Evolutionary conservation across 2,888 invertebrate species (phyloP).

Genomic region (Micropterix aruncella): DNA sequence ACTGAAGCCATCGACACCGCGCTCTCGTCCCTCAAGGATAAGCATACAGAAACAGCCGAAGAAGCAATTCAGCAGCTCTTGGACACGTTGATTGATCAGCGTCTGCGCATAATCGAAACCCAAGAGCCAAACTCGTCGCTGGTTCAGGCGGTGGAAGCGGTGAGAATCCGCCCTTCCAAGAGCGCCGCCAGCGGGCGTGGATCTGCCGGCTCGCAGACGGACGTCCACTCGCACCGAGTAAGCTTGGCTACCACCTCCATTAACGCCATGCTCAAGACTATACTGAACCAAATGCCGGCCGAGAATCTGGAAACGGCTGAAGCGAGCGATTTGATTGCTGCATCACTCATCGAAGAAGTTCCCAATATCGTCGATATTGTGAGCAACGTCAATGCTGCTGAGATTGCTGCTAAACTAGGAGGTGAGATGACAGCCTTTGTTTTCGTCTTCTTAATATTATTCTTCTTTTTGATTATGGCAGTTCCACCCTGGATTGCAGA

Average conservation of each 20-base stretch:
- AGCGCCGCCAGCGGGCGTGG: background rate
- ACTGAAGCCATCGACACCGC: background rate
- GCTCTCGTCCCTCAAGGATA: background rate
- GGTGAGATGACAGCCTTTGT: too few species aligned
- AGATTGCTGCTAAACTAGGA: background rate
- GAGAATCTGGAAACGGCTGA: background rate
- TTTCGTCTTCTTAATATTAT: too few species aligned
- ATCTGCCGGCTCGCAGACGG: background rate
- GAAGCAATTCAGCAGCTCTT: background rate
- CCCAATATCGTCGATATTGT: background rate
- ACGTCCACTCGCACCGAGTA: background rate
- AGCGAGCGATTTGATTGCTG: background rate
- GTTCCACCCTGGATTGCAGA: too few species aligned
- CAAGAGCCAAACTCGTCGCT: background rate
- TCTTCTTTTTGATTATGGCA: too few species aligned
- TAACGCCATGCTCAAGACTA: background rate
- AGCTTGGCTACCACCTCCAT: background rate
- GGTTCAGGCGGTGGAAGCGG: background rate
- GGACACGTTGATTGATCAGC: background rate
- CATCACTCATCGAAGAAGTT: background rate
- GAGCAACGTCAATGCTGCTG: background rate
- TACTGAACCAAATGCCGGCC: background rate
- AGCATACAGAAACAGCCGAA: background rate
- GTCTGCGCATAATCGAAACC: background rate
- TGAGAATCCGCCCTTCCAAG: background rate